Conservation (phyloP, 2,797 vertebrate species). For the Furcifer pardalis region DNA sequence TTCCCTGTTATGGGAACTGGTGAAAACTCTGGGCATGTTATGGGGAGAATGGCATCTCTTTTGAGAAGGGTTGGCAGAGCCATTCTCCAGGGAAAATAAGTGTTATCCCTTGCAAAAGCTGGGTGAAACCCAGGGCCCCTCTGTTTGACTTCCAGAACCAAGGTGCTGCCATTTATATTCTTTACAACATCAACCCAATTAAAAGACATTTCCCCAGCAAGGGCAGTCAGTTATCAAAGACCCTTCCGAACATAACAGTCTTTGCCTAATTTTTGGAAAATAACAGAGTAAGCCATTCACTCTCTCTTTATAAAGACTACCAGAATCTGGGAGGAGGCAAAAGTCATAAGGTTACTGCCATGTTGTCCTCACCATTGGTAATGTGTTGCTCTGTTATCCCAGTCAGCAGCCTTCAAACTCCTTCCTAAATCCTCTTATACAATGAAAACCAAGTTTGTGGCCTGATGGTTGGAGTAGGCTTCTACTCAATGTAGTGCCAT, state of each 20-base stretch:
- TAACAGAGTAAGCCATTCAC: background rate
- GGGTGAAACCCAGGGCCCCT: no score
- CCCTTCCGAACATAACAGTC: background rate
- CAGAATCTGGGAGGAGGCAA: background rate
- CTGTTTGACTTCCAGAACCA: no score
- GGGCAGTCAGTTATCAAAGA: background rate
- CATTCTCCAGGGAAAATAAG: no score
- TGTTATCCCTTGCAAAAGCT: no score
- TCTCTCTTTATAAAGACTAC: background rate
- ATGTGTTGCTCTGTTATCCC: background rate
- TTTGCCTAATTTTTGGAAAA: background rate
- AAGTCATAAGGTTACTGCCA: background rate
- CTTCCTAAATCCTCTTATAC: background rate
- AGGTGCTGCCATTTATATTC: no score
- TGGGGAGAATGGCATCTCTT: no score
- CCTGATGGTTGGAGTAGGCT: background rate
- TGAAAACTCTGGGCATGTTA: no score
- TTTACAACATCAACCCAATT: background rate
- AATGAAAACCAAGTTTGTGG: no score
- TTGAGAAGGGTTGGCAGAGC: no score
- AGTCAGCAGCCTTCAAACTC: background rate
- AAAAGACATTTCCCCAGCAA: background rate
- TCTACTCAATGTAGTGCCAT: background rate
- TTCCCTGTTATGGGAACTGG: no score
- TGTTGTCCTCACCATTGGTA: background rate